phyloP scores from a whole-genome alignment of 1,140 invertebrate genomes.

The Aphis gossypii region DNA sequence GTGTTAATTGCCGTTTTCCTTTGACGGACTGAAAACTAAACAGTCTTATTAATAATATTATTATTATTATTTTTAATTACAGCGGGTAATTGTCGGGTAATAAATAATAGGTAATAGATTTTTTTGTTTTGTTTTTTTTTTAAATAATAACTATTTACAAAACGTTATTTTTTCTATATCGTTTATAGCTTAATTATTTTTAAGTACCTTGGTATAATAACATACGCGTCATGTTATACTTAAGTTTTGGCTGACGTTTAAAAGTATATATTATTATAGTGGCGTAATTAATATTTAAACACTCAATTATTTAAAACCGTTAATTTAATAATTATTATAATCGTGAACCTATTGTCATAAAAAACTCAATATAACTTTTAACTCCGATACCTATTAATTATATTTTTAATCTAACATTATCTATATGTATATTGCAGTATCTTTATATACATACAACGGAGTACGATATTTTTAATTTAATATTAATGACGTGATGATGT shows the following conservation, averaged over 20 bases:
- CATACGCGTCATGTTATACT: neutral
- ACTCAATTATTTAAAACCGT: neutral
- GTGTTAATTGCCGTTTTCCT: neutral
- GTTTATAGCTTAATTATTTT: constrained; percentile 30
- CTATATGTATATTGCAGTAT: neutral
- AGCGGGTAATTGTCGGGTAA: neutral
- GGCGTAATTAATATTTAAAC: constrained; percentile 31
- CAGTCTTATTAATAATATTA: neutral
- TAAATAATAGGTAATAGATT: constrained; percentile 19
- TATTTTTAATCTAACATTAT: constrained; percentile 9
- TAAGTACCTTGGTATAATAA: neutral
- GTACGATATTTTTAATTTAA: constrained; percentile 19
- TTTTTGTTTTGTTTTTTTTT: neutral
- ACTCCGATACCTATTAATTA: constrained; percentile 7
- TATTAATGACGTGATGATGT: constrained; percentile 17
- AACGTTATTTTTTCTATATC: neutral
- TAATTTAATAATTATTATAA: constrained; percentile 37
- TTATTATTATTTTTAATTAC: neutral
- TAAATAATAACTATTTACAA: neutral
- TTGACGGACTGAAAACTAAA: constrained; percentile 1
- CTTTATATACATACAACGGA: neutral
- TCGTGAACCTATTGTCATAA: constrained; percentile 28
- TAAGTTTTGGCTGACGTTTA: constrained; percentile 29
- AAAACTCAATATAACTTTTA: constrained; percentile 12
- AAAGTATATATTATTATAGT: constrained; percentile 6